phyloP scores from a whole-genome alignment of 2,888 invertebrate species.

The Smittia aterrima region DNA sequence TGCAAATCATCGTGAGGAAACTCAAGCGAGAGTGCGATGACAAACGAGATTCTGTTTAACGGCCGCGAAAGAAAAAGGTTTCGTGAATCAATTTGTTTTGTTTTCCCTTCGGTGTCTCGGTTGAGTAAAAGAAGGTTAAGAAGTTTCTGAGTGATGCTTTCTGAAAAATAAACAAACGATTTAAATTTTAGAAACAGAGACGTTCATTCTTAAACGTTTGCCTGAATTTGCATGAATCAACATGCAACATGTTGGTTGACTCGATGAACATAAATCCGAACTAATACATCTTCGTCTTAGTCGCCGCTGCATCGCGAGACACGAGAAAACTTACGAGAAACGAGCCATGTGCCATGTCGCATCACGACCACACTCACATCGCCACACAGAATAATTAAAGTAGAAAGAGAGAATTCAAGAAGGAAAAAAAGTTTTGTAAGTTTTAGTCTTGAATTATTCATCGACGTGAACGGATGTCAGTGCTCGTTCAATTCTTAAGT shows the following conservation, averaged over 20 bases:
- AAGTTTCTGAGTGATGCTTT: no score
- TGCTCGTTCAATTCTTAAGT: background rate
- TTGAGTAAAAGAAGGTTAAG: no score
- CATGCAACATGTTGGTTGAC: background rate
- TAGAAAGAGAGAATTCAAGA: constrained; percentile 7
- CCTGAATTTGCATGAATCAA: no score
- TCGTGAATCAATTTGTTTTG: background rate
- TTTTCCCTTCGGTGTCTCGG: no score
- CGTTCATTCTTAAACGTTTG: no score
- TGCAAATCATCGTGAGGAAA: constrained; percentile 38
- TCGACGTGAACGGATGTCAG: constrained; percentile 13
- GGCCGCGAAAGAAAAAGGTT: background rate
- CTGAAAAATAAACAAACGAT: no score
- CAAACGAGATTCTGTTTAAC: constrained; percentile 34
- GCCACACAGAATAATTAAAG: constrained; percentile 33
- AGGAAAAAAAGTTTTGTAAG: constrained; percentile 7
- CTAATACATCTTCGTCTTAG: background rate
- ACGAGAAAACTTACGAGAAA: background rate
- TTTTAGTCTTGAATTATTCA: constrained; percentile 36
- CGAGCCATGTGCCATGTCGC: constrained; percentile 14
- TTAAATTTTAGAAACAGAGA: no score
- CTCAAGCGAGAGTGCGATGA: background rate
- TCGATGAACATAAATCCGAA: background rate
- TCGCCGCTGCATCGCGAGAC: background rate
- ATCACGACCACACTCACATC: background rate